A percentile compares a stretch with the other conserved stretches of the same genome.
phyloP scores from a whole-genome alignment of 1,140 invertebrate species.

The Drosophila pruinosa region DNA sequence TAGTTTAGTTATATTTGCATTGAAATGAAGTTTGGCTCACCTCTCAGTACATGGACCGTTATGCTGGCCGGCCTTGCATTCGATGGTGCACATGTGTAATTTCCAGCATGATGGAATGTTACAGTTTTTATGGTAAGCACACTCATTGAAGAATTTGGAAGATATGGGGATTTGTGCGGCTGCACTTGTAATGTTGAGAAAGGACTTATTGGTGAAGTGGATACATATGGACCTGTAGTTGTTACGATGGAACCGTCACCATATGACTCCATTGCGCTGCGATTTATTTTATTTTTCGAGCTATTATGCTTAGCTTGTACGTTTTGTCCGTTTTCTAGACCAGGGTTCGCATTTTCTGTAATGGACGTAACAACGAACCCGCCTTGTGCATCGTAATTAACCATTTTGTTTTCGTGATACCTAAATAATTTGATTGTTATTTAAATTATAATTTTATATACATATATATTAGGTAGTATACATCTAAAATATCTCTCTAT shows the following conservation, averaged over 20 bases:
- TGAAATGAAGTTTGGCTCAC: conserved; percentile 37
- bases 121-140: conserved; percentile 76
- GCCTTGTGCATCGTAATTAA: conserved; percentile 87
- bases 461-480: no score
- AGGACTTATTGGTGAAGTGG: conserved; percentile 28
- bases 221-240: conserved; percentile 2
- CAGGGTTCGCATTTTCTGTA: conserved; percentile 31
- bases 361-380: conserved; percentile 82
- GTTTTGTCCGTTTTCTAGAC: conserved; percentile 31
- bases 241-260: neutral
- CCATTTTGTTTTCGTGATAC: conserved; percentile 89
- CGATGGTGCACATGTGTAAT: conserved; percentile 88
- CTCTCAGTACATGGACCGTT: conserved; percentile 87
- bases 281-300: conserved; percentile 36
- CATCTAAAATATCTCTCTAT: no score
- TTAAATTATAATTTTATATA: neutral
- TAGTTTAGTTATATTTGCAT: no score
- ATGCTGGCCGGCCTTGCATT: conserved; percentile 88
- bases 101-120: conserved; percentile 84
- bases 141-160: conserved; percentile 70
- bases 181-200: conserved; percentile 37
- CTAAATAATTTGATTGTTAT: conserved; percentile 36
- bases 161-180: conserved; percentile 78
- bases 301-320: conserved; percentile 1
- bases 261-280: conserved; percentile 29